Base-by-base conservation (phyloP, 1,140 invertebrate species). In the Pseudomyrmex sp. region DNA sequence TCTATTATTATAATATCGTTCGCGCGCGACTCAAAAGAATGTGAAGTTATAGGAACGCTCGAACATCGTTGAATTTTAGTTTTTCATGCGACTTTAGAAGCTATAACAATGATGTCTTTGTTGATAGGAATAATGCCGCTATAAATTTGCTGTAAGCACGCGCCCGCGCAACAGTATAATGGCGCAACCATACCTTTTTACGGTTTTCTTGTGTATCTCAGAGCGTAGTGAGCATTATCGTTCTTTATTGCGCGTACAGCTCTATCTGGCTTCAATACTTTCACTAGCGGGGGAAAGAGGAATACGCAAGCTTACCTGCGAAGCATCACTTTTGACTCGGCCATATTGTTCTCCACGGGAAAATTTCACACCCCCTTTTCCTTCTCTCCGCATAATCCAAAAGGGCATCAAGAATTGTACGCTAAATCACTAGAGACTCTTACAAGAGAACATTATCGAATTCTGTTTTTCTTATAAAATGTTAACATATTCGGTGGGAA, bases 261-360 rank as follows among this genome's bases (percentile, higher is more conserved):
- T 66, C 63, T 15, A 66, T 56, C 26, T 74, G 59, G 20, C 15
- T 66, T 23, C 20, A 26, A 44, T 20, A 68, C 5, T 54, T 79
- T 69, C 35, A 1, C 76, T 58, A 13, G 76, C 20, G 2, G 20
- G 9, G 10, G 48, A 13, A 52, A 13, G 1, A 13, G 13, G 1
- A 69, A 69, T 54, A 70, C 12, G 18, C 52, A 10, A 35, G 54
- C 18, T 68, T 50, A 77, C 35, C 35, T 62, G 63, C 44, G 44
- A 48, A 18, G 2, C 18, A 70, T 79, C 65, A 79, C 44, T 69
- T 58, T 69, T 69, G 52, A 77, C 48, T 26, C 9, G 18, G 15
- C 18, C 35, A 7, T 35, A 69, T 79, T 79, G 75, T 79, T 58
- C 35, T 69, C 10, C 50, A 52, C 44, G 50, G 1, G 7, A 69